These are phyloP conservation scores for Pterocles orientalis DNA, from an alignment of 2,113 vertebrate species.

Conservation along the genomic window DNA sequence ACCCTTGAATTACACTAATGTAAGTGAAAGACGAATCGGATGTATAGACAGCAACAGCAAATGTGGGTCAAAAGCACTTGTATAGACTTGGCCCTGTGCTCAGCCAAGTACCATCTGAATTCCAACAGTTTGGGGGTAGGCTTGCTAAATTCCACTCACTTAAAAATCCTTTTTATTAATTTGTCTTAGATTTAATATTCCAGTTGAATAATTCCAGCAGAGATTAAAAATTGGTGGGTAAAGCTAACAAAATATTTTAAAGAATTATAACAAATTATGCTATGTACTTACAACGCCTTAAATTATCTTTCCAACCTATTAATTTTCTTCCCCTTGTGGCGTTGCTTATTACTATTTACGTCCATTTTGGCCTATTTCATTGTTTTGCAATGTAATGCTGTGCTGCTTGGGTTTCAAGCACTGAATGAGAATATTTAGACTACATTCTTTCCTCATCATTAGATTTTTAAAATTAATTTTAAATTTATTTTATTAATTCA, in stretches of 20 bases:
- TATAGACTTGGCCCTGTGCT: not conserved
- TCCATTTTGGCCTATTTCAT: not conserved
- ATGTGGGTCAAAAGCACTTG: not conserved
- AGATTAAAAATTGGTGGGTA: not conserved
- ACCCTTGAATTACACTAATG: not conserved
- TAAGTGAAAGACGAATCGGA: not conserved
- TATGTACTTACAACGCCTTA: not conserved
- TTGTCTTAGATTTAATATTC: not conserved
- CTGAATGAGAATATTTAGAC: not conserved
- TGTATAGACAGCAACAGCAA: not conserved
- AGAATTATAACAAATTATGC: not conserved
- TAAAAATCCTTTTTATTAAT: not conserved
- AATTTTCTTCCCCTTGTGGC: not conserved
- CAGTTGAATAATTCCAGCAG: not conserved
- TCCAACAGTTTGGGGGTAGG: not conserved
- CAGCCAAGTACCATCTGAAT: not conserved
- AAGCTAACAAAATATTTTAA: not conserved
- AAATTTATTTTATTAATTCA: not conserved
- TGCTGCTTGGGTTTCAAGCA: not conserved
- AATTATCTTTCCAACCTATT: not conserved
- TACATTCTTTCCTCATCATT: not conserved
- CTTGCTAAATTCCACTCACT: not conserved
- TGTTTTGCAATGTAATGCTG: not conserved
- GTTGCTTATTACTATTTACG: not conserved
- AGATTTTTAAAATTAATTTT: not conserved